Conservation (phyloP, 2,797 vertebrate genomes). For the Lemur catta region DNA sequence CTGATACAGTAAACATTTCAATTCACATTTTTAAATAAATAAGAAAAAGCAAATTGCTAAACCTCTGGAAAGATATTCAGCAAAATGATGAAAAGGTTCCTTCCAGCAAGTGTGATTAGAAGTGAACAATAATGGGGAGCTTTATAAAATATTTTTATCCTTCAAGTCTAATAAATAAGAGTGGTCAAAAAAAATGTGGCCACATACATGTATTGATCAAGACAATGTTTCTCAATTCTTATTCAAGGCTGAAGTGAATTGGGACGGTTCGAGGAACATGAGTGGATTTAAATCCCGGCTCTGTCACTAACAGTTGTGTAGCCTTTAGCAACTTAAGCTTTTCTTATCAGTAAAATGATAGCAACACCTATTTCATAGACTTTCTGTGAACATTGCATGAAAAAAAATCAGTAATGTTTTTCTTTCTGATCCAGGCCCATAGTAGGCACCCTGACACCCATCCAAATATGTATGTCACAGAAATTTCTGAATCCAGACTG, state of each 20-base stretch:
- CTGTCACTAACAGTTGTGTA: background rate
- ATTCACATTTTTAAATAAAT: background rate
- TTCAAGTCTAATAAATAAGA: slow-evolving; percentile 7
- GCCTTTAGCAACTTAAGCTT: background rate
- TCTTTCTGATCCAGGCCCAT: background rate
- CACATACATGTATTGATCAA: background rate
- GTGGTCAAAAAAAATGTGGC: background rate
- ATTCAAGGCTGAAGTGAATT: background rate
- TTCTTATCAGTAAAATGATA: background rate
- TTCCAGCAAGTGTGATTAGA: background rate
- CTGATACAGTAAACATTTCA: background rate
- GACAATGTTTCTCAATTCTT: background rate
- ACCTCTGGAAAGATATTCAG: background rate
- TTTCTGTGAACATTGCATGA: background rate
- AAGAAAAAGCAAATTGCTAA: background rate
- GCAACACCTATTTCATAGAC: background rate
- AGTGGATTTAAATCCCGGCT: background rate
- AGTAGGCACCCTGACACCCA: background rate
- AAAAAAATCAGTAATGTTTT: background rate
- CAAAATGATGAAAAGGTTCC: background rate
- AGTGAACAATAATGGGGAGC: background rate
- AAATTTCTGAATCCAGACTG: background rate
- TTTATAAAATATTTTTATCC: background rate
- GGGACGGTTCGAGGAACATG: background rate
- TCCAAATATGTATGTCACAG: background rate